A percentile compares a stretch with the other conserved stretches of the same genome.
phyloP scores from a whole-genome alignment of 2,113 vertebrate species.

The Pygoscelis adeliae region DNA sequence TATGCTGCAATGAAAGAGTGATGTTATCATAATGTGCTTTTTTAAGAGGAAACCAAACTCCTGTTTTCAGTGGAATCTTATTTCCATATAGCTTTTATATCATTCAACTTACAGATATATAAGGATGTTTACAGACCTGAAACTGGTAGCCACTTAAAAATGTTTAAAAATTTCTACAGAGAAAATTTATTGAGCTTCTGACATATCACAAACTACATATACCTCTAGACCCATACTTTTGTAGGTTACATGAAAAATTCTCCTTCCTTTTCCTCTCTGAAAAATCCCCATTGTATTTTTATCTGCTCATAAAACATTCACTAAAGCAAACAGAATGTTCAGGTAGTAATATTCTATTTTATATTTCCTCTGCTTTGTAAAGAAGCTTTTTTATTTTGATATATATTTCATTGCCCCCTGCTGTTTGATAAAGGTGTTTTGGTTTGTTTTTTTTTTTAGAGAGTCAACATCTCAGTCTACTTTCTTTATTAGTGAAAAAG shows the following conservation, averaged over 20 bases:
- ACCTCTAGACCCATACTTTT: neutral
- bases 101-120: neutral
- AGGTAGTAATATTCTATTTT: constrained; percentile 13
- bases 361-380: neutral
- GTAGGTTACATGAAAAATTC: constrained; percentile 7
- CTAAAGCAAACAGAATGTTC: constrained; percentile 27
- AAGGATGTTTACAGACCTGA: neutral
- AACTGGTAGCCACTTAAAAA: neutral
- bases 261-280: neutral
- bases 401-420: constrained; percentile 71
- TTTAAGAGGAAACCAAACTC: neutral
- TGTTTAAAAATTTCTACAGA: neutral
- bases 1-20: neutral
- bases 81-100: neutral
- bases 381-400: constrained; percentile 32
- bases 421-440: constrained; percentile 28
- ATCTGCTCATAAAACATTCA: constrained; percentile 30
- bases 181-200: neutral
- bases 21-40: neutral
- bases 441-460: neutral
- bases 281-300: constrained; percentile 11
- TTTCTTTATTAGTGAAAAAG: neutral
- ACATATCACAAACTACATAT: neutral
- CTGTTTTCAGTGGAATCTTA: neutral
- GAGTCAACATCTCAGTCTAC: neutral